These are phyloP conservation scores for Noctua janthina DNA, from an alignment of 2,888 invertebrate genomes.

Conservation along the genomic window DNA sequence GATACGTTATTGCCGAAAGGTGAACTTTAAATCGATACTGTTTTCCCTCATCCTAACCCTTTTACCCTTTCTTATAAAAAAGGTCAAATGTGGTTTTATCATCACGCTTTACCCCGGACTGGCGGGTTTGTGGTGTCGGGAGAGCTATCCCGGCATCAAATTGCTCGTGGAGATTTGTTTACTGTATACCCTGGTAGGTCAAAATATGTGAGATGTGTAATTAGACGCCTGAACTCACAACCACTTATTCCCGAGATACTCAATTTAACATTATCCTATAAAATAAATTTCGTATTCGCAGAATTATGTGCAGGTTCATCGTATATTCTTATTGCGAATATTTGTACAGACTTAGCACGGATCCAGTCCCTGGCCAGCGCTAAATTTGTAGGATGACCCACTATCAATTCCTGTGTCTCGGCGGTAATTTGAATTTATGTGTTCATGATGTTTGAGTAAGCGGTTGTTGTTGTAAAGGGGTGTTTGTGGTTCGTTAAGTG, in stretches of 20 bases:
- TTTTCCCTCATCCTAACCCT: conserved; percentile 58
- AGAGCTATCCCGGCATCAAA: conserved; percentile 54
- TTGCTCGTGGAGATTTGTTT: conserved; percentile 63
- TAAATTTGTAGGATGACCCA: conserved; percentile 50
- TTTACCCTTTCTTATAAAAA: conserved; percentile 65
- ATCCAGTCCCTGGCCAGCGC: conserved; percentile 22
- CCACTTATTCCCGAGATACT: conserved; percentile 26
- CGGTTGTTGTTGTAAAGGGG: conserved; percentile 34
- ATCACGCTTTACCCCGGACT: conserved; percentile 53
- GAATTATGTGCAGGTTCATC: conserved; percentile 27
- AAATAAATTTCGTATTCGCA: conserved; percentile 34
- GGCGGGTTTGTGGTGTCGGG: conserved; percentile 57
- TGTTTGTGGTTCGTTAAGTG: conserved; percentile 55
- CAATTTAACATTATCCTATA: conserved; percentile 46
- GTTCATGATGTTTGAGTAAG: conserved; percentile 49
- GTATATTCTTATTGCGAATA: conserved; percentile 48
- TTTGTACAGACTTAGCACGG: conserved; percentile 40
- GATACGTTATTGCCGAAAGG: conserved; percentile 50
- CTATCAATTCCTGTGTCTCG: conserved; percentile 47
- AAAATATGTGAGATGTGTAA: conserved; percentile 57
- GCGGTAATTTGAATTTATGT: conserved; percentile 53
- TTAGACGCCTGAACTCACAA: conserved; percentile 50
- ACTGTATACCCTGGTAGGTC: conserved; percentile 37
- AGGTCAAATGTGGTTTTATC: conserved; percentile 70
- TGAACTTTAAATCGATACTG: conserved; percentile 66